Evolutionary conservation across 2,113 vertebrate genomes (phyloP).

Genomic region (Phylloscopus whistleri): DNA sequence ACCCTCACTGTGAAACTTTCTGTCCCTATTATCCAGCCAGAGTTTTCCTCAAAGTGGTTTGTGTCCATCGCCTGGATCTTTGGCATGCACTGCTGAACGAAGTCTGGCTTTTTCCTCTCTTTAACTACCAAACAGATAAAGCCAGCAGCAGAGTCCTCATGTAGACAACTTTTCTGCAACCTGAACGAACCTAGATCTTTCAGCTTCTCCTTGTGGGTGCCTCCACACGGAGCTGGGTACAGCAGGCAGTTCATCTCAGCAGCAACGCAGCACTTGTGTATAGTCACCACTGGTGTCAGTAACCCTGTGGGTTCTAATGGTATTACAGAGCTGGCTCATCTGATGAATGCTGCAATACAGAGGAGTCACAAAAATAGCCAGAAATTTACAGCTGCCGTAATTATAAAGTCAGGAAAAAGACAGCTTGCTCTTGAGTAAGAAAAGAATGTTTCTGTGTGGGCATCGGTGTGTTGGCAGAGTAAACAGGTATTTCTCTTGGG

Average conservation of each 20-base stretch:
- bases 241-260: not conserved
- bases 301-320: not conserved
- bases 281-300: not conserved
- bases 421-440: not conserved
- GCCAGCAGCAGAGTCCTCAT: not conserved
- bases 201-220: not conserved
- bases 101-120: not conserved
- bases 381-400: not conserved
- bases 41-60: not conserved
- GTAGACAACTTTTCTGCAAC: not conserved
- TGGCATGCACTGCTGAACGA: not conserved
- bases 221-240: not conserved
- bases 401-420: not conserved
- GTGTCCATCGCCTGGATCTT: not conserved
- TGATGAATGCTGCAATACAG: not conserved
- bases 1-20: not conserved
- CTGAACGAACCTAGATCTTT: not conserved
- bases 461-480: not conserved
- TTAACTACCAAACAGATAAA: not conserved
- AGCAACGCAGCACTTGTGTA: rapidly evolving
- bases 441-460: not conserved
- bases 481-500: not conserved
- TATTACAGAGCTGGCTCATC: not conserved
- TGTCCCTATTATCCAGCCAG: not conserved
- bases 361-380: not conserved